phyloP scores from a whole-genome alignment of 2,888 invertebrate genomes.

The Neria commutata region DNA sequence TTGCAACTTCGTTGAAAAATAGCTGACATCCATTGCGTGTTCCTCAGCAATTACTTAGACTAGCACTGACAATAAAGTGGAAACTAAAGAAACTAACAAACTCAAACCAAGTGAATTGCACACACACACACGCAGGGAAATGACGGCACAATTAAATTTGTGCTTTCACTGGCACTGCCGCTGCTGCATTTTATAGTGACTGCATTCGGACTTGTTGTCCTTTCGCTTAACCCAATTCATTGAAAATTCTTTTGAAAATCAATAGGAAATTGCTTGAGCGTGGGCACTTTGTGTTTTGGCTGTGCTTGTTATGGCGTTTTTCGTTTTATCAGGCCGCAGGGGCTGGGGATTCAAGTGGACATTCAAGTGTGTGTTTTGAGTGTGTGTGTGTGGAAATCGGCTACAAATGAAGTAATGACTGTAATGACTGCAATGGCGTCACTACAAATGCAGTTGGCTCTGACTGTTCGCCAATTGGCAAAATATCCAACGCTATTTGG shows the following conservation, averaged over 20 bases:
- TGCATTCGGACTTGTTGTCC: neutral
- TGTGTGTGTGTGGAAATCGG: neutral
- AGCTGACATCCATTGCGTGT: constrained; percentile 38
- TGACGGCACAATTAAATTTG: neutral
- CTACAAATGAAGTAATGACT: no score
- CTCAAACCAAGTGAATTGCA: no score
- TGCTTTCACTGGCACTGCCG: neutral
- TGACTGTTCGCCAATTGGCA: constrained; percentile 9
- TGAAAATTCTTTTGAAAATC: constrained; percentile 28
- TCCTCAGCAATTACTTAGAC: constrained; percentile 38
- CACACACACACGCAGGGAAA: constrained; percentile 27
- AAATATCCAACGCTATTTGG: neutral
- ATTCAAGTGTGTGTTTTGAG: constrained; percentile 28
- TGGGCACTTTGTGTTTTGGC: constrained; percentile 22
- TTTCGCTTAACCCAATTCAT: neutral
- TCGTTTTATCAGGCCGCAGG: neutral
- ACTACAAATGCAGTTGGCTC: no score
- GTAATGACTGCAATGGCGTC: no score
- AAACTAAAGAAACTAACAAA: neutral
- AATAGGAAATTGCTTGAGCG: constrained; percentile 34
- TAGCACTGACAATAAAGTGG: neutral
- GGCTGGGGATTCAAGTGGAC: neutral
- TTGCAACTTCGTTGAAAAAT: neutral
- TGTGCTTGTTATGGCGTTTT: constrained; percentile 40
- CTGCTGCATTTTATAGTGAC: neutral